Evolutionary conservation across 2,888 invertebrate species (phyloP).

Genomic region (Pyrochroa serraticornis): DNA sequence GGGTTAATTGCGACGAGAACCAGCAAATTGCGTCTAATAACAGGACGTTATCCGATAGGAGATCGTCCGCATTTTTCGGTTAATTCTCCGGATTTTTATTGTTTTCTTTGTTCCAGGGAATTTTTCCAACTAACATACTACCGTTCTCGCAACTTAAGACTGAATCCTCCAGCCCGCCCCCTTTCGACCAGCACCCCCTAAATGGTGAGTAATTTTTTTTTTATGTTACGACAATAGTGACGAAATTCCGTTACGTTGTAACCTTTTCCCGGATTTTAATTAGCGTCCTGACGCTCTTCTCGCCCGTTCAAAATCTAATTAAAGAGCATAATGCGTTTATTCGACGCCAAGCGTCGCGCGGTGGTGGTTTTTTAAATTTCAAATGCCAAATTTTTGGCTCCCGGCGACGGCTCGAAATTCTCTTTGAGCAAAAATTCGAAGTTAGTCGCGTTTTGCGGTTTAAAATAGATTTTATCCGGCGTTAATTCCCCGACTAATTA

Average conservation of each 20-base stretch:
- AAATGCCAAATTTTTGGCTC: conserved; percentile 60
- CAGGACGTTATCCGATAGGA: conserved; percentile 6
- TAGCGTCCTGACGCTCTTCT: conserved; percentile 8
- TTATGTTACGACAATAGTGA: neutral
- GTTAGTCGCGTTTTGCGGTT: conserved; percentile 43
- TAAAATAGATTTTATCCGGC: conserved; percentile 47
- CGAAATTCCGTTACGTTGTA: conserved; percentile 1
- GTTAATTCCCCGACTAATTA: conserved; percentile 6
- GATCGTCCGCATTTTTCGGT: neutral
- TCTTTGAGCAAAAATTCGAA: conserved; percentile 54
- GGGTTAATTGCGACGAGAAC: conserved; percentile 5
- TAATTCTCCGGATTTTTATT: neutral
- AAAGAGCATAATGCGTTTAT: conserved; percentile 39
- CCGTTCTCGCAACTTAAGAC: conserved; percentile 57
- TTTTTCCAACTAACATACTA: conserved; percentile 58
- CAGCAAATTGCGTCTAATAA: conserved; percentile 20
- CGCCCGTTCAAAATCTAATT: conserved; percentile 41
- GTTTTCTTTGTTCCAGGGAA: conserved; percentile 55
- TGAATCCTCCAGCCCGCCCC: conserved; percentile 55
- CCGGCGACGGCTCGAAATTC: conserved; percentile 48
- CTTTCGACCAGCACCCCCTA: conserved; percentile 52
- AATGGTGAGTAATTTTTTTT: conserved; percentile 51
- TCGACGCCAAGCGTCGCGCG: conserved; percentile 23
- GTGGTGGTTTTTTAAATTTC: conserved; percentile 50
- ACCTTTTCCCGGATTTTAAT: conserved; percentile 27